A percentile compares a stretch with the other conserved stretches of the same genome.
Conservation (phyloP, 2,797 vertebrate genomes). For the Lacerta bilineata region DNA sequence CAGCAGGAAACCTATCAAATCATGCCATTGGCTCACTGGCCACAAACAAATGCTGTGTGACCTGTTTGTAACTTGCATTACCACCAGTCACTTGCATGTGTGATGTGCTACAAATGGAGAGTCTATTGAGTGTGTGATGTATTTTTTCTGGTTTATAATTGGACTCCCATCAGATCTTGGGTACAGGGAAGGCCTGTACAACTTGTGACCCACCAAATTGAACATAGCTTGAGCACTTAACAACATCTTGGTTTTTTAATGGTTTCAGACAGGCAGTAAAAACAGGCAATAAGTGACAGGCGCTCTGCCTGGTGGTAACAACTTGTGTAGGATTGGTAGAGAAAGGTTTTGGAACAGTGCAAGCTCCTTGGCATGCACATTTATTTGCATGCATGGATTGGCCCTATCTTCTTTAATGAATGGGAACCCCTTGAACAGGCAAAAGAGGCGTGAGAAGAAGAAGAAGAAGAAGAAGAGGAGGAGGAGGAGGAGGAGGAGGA, state of each 20-base stretch:
- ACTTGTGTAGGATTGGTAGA: not conserved
- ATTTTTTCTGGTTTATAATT: constrained; percentile 15
- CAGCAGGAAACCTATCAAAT: not conserved
- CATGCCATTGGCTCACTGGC: constrained; percentile 21
- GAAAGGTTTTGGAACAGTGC: too few relatives aligned
- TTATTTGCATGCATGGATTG: not conserved
- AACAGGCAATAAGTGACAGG: not conserved
- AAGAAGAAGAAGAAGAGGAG: too few relatives aligned
- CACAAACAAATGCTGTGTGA: not conserved
- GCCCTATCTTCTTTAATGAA: not conserved
- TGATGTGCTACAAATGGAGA: constrained; percentile 26
- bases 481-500: too few relatives aligned
- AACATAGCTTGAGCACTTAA: not conserved
- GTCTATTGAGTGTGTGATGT: not conserved
- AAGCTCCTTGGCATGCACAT: not conserved
- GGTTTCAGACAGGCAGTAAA: not conserved
- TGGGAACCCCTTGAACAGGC: not conserved
- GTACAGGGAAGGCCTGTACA: not conserved
- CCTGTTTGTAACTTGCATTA: not conserved
- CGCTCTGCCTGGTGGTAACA: not conserved
- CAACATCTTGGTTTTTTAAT: not conserved
- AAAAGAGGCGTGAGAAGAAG: not conserved
- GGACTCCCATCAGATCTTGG: not conserved
- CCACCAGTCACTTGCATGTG: constrained; percentile 2
- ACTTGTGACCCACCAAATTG: not conserved